phyloP scores from a whole-genome alignment of 23 tunicate genomes.

The Ciona savignyi region DNA sequence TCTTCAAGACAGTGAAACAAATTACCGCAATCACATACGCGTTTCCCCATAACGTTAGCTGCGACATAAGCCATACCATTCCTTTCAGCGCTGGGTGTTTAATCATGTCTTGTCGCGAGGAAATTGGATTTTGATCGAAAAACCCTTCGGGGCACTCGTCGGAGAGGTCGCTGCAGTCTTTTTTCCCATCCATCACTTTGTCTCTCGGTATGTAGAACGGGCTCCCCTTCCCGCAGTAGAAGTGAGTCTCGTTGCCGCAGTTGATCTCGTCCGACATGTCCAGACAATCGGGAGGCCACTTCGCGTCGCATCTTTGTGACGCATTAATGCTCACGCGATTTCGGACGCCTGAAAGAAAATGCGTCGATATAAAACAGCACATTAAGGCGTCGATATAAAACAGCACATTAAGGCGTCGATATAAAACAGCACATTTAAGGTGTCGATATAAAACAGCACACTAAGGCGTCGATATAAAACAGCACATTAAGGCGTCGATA shows the following conservation, averaged over 20 bases:
- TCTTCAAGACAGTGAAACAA: not conserved
- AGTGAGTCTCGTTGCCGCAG: slow-evolving; percentile 13
- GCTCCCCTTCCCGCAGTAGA: slow-evolving; percentile 13
- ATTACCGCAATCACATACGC: too few species aligned
- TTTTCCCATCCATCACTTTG: slow-evolving; percentile 9
- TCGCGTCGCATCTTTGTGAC: slow-evolving; percentile 4
- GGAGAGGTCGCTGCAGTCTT: slow-evolving; percentile 18
- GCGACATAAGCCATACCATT: too few species aligned
- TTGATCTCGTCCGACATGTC: slow-evolving; percentile 4
- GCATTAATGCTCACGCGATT: not conserved
- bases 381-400: too few species aligned
- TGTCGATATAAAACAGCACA: too few species aligned
- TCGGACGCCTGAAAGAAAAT: not conserved
- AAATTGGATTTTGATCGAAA: not conserved
- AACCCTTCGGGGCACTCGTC: slow-evolving; percentile 19
- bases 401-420: too few species aligned
- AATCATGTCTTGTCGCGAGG: slow-evolving; percentile 13
- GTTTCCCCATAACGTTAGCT: too few species aligned
- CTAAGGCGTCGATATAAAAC: too few species aligned
- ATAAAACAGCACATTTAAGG: too few species aligned
- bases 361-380: too few species aligned
- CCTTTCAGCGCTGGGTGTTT: too few species aligned
- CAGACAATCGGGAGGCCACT: not conserved
- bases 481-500: too few species aligned
- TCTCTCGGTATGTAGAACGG: slow-evolving; percentile 5